Conservation (phyloP, 2,888 invertebrate genomes). For the Cybosia mesomella region DNA sequence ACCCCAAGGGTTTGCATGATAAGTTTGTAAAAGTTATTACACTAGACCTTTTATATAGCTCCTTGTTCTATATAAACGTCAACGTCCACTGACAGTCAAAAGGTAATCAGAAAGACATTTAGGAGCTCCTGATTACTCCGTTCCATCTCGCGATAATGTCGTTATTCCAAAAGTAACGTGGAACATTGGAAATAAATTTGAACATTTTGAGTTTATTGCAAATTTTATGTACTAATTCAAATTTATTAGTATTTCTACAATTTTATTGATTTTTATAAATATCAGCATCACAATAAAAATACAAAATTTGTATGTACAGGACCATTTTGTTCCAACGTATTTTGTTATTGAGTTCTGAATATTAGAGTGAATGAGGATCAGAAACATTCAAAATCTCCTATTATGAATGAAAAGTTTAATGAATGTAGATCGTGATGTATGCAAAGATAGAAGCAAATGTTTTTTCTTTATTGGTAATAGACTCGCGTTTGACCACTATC, state of each 20-base stretch:
- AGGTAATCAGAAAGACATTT: slow-evolving; percentile 67
- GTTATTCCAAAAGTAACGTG: slow-evolving; percentile 32
- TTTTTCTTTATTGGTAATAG: too few species aligned
- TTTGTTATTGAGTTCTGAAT: too few species aligned
- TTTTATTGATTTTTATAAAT: not conserved
- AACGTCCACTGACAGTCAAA: slow-evolving; percentile 42
- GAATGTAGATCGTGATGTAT: too few species aligned
- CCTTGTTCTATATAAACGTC: slow-evolving; percentile 55
- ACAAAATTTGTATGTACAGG: too few species aligned
- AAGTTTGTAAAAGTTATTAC: slow-evolving; percentile 55
- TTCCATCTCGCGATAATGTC: slow-evolving; percentile 43
- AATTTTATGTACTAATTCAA: not conserved
- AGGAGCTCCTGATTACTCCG: slow-evolving; percentile 27
- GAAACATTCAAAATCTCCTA: too few species aligned
- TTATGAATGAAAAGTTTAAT: too few species aligned
- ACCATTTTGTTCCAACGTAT: too few species aligned
- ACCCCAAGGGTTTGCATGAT: slow-evolving; percentile 41
- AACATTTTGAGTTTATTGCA: not conserved
- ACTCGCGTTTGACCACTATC: too few species aligned
- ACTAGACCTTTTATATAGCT: slow-evolving; percentile 49
- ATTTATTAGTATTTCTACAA: not conserved
- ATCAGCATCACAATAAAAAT: not conserved
- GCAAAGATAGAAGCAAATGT: too few species aligned
- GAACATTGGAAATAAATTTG: slow-evolving; percentile 28
- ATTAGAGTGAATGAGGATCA: too few species aligned